Percentiles rank a stretch among this genome's conserved stretches.
These are phyloP conservation scores for Neopipo cinnamomea DNA, from an alignment of 2,113 vertebrate genomes.

Conservation along the genomic window DNA sequence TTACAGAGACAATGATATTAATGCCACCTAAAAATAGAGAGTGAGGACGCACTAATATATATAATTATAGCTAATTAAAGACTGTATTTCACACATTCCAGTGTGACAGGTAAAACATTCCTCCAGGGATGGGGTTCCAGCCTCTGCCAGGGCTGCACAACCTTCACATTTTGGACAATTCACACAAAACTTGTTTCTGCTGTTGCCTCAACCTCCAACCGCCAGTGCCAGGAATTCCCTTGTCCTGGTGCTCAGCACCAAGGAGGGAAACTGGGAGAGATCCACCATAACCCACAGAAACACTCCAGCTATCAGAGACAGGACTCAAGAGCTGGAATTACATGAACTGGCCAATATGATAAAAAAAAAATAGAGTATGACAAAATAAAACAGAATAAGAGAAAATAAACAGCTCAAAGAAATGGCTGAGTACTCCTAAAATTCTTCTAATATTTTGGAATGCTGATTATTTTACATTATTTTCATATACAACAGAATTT, in stretches of 20 bases:
- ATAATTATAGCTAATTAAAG: background rate
- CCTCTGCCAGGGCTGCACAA: background rate
- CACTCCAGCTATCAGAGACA: background rate
- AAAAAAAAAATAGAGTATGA: background rate
- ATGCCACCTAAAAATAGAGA: background rate
- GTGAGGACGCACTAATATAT: no score
- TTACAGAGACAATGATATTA: background rate
- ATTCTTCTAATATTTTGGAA: background rate
- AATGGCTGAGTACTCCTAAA: rapidly evolving
- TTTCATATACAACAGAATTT: rapidly evolving
- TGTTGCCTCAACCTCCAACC: background rate
- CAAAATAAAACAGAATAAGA: background rate
- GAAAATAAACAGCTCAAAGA: background rate
- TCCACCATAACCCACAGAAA: background rate
- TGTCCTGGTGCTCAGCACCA: background rate
- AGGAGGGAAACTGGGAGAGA: background rate
- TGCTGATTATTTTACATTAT: background rate
- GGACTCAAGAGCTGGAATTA: background rate
- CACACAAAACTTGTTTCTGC: background rate
- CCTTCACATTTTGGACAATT: background rate
- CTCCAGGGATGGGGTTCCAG: background rate
- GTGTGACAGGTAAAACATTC: background rate
- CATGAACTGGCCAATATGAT: background rate
- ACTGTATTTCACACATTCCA: rapidly evolving
- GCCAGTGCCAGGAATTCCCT: background rate